These are phyloP conservation scores for Serinus canaria DNA, from an alignment of 2,113 vertebrate genomes.

Conservation along the genomic window DNA sequence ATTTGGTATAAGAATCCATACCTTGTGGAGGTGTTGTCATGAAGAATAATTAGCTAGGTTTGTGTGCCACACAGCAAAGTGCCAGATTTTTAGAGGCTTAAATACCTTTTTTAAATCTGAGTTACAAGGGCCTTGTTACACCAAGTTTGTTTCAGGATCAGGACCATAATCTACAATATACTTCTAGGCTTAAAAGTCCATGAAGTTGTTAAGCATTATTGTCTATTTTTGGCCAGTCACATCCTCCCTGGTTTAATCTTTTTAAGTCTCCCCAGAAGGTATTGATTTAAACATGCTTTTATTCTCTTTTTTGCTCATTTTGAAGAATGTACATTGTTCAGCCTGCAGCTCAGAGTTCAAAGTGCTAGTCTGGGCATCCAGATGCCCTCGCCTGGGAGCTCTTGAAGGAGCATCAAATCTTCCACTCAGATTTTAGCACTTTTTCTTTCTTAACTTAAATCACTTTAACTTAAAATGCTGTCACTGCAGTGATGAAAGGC, in stretches of 20 bases:
- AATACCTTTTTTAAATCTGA: not conserved
- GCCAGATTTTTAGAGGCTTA: not conserved
- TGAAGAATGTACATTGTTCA: not conserved
- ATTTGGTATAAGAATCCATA: not conserved
- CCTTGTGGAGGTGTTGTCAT: not conserved
- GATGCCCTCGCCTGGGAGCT: not conserved
- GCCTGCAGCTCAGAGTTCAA: constrained; percentile 5
- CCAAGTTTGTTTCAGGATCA: not conserved
- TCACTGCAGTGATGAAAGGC: constrained; percentile 13
- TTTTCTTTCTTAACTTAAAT: constrained; percentile 31
- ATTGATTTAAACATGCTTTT: constrained; percentile 38
- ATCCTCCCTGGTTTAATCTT: constrained; percentile 19
- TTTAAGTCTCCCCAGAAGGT: constrained; percentile 28
- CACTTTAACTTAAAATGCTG: constrained; percentile 13
- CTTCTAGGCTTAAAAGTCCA: constrained; percentile 2
- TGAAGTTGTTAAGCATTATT: not conserved
- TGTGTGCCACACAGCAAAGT: not conserved
- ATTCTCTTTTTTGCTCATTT: constrained; percentile 24
- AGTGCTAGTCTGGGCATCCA: not conserved
- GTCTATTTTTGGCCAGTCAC: constrained; percentile 10
- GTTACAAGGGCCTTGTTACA: not conserved
- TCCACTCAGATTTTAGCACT: not conserved
- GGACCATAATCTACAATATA: not conserved
- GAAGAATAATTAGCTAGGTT: constrained; percentile 20
- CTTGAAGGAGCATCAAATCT: not conserved